Evolutionary conservation across 2,888 invertebrate species (phyloP), one percentile per base, ranked within the genome.

Genomic region (Drosophila stalkeri): DNA sequence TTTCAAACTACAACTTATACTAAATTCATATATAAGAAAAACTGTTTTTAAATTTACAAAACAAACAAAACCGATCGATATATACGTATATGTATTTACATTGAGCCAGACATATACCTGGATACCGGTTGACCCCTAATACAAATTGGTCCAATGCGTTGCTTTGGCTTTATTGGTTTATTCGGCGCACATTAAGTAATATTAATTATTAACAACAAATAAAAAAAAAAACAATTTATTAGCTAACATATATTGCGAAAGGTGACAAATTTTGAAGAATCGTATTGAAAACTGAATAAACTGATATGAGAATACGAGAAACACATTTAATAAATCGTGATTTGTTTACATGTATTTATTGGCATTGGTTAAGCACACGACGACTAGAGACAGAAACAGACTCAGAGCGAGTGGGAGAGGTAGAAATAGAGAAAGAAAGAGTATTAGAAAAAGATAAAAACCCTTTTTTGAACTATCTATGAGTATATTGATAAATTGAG

Each of bases 401-500:
- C 14, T 39, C 37, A 41, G 33, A 9, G 11, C 16, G 16, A 44
- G 33, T 7, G 11, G 44, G 8, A 64, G 16, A 33, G 12, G 31
- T 12, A 31, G 49, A 59, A 46, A 60, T 27, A 52, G 23, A 75
- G n/a, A 64, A 52, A 65, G 60, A 59, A 49, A 46, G 56, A 18
- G 18, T 43, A 27, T 41, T 47, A 43, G 5, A 60, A 56, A 56
- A 35, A 60, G 56, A 64, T 59, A 52, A 51, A 66, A 77, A 67
- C 55, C 78, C 78, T 73, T 85, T 83, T 87, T 87, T 72, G 82
- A 85, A 82, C 72, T 84, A 78, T 84, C 62, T 87, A 61, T 41
- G 52, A 52, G 31, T 33, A 81, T 84, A 70, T 73, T 71, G 65
- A 89, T 66, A 41, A 73, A 82, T 63, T 74, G 66, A 69, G 65